Percentiles rank a stretch among this genome's conserved stretches.
Conservation (phyloP, 2,113 vertebrate genomes). For the Urocynchramus pylzowi region DNA sequence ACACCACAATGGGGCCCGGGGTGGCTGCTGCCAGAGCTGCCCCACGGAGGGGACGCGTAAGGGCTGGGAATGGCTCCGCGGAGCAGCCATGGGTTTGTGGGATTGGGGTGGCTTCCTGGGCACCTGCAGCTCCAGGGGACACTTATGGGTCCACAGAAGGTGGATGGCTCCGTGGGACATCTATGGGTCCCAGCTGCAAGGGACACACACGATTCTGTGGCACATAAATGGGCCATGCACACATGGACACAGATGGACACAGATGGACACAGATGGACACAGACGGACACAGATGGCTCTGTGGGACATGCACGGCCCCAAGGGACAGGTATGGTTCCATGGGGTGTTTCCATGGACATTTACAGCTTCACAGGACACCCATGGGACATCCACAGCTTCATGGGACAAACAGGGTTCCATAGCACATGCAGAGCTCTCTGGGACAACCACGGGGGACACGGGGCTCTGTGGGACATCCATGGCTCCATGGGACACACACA, state of each 20-base stretch:
- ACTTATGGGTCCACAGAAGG: rapidly evolving
- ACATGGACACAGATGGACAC: no score
- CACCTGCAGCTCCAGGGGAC: not conserved
- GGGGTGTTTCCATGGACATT: not conserved
- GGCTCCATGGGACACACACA: not conserved
- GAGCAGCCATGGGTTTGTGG: rapidly evolving
- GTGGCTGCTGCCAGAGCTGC: not conserved
- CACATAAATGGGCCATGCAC: not conserved
- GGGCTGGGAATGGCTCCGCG: not conserved
- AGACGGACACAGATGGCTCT: not conserved
- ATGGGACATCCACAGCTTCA: not conserved
- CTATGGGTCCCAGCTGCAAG: no score
- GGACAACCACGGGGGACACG: not conserved
- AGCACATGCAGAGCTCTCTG: no score
- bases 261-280: no score
- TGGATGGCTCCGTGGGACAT: not conserved
- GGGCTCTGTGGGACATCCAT: not conserved
- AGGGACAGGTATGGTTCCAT: rapidly evolving
- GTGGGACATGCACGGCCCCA: not conserved
- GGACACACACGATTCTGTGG: rapidly evolving
- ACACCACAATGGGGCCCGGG: not conserved
- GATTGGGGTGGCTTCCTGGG: not conserved
- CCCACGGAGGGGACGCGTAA: rapidly evolving
- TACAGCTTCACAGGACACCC: not conserved
- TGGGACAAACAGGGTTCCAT: not conserved